Evolutionary conservation across 1,140 invertebrate genomes (phyloP).

Genomic region (Rhizoglyphus robini): DNA sequence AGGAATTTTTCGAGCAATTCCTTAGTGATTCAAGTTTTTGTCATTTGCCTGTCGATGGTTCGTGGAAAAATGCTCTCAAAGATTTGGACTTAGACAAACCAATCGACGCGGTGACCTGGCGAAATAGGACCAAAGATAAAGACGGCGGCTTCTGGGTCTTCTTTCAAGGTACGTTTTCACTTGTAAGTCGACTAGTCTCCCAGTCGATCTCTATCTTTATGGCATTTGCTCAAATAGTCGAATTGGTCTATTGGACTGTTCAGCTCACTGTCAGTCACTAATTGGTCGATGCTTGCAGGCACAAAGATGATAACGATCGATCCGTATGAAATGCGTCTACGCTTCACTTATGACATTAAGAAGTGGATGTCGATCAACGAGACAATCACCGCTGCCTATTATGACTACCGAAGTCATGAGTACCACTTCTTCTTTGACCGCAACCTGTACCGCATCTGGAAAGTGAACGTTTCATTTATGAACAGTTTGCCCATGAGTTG

Average conservation of each 20-base stretch:
- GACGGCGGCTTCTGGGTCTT: conserved; percentile 19
- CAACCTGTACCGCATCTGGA: conserved; percentile 13
- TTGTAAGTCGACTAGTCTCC: too few relatives aligned
- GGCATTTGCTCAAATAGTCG: neutral
- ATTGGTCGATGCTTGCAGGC: too few relatives aligned
- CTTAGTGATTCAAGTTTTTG: neutral
- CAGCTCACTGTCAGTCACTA: neutral
- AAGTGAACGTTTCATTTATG: conserved; percentile 10
- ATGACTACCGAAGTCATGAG: conserved; percentile 5
- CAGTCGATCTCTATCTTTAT: neutral
- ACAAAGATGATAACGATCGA: conserved; percentile 17
- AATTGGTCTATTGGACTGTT: too few relatives aligned
- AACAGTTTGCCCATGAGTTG: conserved; percentile 16
- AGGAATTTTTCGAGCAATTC: conserved; percentile 14
- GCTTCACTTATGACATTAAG: conserved; percentile 16
- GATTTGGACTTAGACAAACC: conserved; percentile 5
- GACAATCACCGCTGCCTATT: conserved; percentile 12
- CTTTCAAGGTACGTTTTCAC: conserved; percentile 17
- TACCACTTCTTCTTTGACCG: conserved; percentile 16
- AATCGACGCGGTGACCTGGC: conserved; percentile 14
- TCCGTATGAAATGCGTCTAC: conserved; percentile 17
- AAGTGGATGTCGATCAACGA: conserved; percentile 19
- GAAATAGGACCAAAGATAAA: conserved; percentile 19
- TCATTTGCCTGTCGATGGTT: conserved; percentile 15
- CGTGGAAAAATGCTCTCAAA: conserved; percentile 11